Conservation (phyloP, 1,140 invertebrate genomes). For the Pseudomyrmex gracilis region DNA sequence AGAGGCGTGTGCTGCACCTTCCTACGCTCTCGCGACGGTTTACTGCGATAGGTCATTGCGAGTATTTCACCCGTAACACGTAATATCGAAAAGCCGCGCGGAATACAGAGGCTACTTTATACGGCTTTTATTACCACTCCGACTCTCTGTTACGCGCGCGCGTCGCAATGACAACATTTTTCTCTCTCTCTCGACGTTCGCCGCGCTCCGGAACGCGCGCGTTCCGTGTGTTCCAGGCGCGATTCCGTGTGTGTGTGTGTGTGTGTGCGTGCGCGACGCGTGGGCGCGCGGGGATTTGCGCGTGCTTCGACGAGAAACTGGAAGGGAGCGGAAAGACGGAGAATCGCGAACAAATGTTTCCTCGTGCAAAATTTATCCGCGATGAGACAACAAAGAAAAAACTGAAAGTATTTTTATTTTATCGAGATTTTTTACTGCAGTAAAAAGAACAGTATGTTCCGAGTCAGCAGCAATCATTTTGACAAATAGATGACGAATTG, state of each 20-base stretch:
- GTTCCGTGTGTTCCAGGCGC: neutral
- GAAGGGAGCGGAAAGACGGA: neutral
- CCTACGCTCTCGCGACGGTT: conserved; percentile 10
- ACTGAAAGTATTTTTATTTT: neutral
- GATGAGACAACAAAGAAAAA: conserved; percentile 1
- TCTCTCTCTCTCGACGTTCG: conserved; percentile 32
- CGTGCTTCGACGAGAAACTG: conserved; percentile 5
- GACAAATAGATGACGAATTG: too few relatives aligned
- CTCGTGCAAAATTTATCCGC: neutral
- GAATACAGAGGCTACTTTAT: conserved; percentile 6
- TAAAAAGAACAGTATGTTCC: too few relatives aligned
- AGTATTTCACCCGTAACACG: neutral
- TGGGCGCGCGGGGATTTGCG: conserved; percentile 53
- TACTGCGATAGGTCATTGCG: neutral
- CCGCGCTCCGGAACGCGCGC: conserved; percentile 46
- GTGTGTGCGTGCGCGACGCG: conserved; percentile 17
- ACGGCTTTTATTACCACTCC: neutral
- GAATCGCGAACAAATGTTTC: conserved; percentile 27
- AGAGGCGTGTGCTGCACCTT: conserved; percentile 24
- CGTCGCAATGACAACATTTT: conserved; percentile 35
- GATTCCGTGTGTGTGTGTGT: neutral
- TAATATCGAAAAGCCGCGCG: neutral
- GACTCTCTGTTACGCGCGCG: neutral
- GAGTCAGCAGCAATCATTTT: too few relatives aligned
- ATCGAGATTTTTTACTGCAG: too few relatives aligned